Evolutionary conservation across 2,113 vertebrate species (phyloP).

Genomic region (Perca flavescens): DNA sequence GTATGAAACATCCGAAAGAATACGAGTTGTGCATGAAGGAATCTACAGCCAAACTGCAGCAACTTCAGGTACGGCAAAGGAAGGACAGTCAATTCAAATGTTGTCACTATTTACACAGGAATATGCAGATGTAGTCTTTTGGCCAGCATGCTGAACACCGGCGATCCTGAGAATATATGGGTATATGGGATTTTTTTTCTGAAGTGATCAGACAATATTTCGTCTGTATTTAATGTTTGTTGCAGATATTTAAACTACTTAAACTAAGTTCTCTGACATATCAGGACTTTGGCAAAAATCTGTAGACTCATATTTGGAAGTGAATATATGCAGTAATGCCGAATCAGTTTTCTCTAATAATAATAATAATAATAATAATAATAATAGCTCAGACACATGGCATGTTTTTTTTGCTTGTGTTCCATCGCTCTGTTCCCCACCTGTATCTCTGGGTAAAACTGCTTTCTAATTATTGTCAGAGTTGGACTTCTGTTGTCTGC

Average conservation of each 20-base stretch:
- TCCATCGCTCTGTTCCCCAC: conserved; percentile 25
- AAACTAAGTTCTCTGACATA: background rate
- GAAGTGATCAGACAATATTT: background rate
- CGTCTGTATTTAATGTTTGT: background rate
- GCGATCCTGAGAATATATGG: background rate
- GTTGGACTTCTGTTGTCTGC: conserved; percentile 29
- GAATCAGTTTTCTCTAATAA: conserved; percentile 48
- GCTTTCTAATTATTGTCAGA: conserved; percentile 56
- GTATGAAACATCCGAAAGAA: too few relatives aligned
- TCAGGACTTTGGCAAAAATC: too few relatives aligned
- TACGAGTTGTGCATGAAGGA: too few relatives aligned
- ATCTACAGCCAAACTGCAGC: too few relatives aligned
- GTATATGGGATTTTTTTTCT: background rate
- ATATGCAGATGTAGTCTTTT: background rate
- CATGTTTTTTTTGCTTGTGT: conserved; percentile 56
- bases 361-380: too few relatives aligned
- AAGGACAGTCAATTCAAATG: too few relatives aligned
- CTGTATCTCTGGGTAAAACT: conserved; percentile 35
- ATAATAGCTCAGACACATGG: conserved; percentile 41
- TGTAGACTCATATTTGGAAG: too few relatives aligned
- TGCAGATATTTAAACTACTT: background rate
- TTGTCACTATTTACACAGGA: background rate
- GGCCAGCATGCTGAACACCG: background rate
- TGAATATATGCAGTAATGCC: background rate
- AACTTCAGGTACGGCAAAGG: too few relatives aligned